phyloP scores from a whole-genome alignment of 2,797 vertebrate genomes.

The Oreochromis mossambicus region DNA sequence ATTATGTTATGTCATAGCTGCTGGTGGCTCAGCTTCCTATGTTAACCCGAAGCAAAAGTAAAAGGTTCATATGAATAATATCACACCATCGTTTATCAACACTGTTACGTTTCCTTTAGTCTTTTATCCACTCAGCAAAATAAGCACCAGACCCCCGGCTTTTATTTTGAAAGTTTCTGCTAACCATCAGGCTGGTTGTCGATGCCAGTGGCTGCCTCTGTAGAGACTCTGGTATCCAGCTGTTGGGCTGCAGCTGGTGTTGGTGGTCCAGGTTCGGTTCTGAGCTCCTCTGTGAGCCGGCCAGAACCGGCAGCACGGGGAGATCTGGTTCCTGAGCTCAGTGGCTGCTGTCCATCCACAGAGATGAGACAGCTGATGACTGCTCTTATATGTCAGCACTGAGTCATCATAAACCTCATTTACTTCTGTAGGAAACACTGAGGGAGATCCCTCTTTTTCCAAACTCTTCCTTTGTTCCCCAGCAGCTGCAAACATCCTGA shows the following conservation, averaged over 20 bases:
- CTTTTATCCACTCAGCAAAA: neutral
- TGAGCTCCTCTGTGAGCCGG: no score
- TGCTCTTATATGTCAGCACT: neutral
- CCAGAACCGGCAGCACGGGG: neutral
- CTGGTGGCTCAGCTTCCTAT: neutral
- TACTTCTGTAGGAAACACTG: neutral
- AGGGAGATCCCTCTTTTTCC: neutral
- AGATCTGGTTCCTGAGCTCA: neutral
- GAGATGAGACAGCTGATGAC: neutral
- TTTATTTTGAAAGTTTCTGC: neutral
- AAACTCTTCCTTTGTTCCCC: neutral
- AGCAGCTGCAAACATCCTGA: neutral
- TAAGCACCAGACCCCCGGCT: neutral
- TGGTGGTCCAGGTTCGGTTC: neutral
- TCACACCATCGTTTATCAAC: neutral
- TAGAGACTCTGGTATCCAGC: neutral
- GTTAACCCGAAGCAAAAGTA: neutral
- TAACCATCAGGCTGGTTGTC: accelerated
- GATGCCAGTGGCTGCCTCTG: neutral
- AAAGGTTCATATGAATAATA: neutral
- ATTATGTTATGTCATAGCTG: neutral
- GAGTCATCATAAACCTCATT: neutral
- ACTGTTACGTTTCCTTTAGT: accelerated
- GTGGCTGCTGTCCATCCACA: neutral
- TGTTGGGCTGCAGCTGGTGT: neutral